Conservation (phyloP, 2,113 vertebrate genomes). For the Albula glossodonta region DNA sequence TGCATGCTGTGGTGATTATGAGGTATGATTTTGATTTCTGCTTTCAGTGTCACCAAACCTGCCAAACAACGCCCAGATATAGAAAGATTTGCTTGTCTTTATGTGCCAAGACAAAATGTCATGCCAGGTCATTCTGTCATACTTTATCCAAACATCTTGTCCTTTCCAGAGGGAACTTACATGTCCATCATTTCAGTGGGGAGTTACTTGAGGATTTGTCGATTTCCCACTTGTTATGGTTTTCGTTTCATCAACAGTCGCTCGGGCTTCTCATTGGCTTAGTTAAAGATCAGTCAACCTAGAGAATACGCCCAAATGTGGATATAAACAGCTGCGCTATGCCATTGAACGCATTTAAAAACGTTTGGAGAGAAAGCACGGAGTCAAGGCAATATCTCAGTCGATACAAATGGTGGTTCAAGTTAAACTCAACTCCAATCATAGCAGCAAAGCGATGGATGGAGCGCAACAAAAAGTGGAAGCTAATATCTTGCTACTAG, state of each 20-base stretch:
- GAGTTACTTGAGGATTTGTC: neutral
- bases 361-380: neutral
- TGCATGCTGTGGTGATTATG: too few species aligned
- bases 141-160: neutral
- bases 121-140: neutral
- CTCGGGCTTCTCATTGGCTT: neutral
- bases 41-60: neutral
- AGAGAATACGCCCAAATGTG: neutral
- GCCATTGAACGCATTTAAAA: neutral
- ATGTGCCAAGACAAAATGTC: neutral
- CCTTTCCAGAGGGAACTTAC: neutral
- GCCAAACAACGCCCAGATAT: too few species aligned
- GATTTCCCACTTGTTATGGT: neutral
- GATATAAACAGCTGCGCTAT: constrained; percentile 8
- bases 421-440: constrained; percentile 40
- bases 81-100: neutral
- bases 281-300: too few species aligned
- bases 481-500: constrained; percentile 56
- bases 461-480: constrained; percentile 46
- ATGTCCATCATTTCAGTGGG: neutral
- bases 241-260: neutral
- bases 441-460: constrained; percentile 49
- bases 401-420: constrained; percentile 56
- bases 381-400: too few species aligned
- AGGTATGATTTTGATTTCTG: too few species aligned